Evolutionary conservation across 2,113 vertebrate species (phyloP), one percentile per base, ranked within the genome.

Genomic region (Platichthys stellatus): DNA sequence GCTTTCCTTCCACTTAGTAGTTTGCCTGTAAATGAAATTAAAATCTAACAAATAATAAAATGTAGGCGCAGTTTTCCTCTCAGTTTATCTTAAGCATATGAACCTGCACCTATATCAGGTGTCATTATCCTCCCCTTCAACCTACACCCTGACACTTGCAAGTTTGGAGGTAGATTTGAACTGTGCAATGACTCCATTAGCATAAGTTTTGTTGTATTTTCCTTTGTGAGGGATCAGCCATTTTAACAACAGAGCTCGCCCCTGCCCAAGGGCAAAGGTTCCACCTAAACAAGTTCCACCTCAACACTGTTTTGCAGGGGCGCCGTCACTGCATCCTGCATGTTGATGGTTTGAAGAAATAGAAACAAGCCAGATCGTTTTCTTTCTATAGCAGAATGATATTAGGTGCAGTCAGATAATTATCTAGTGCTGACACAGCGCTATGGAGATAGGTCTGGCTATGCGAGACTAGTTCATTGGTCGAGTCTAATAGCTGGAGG

Each of bases 401-500:
- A 43, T 12, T 40, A 20, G 61, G 61, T 63, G 61, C 62, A 13
- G 62, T 45, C n/a, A 23, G n/a, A 63, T n/a, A 40, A 24, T 24
- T 63, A n/a, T 45, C 40, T 21, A 17, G 62, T 21, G 62, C 61
- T 63, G 35, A 63, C 61, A 63, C 61, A 63, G 61, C 62, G 13
- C 38, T 24, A 17, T 63, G 62, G 62, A 63, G 62, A 63, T 63
- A 7, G 35, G 38, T 43, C 62, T 45, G 62, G 40, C 62, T 63
- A 28, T 18, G 59, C 28, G 28, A 38, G 62, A 45, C 62, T 89
- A 84, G 82, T 82, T 20, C 85, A 92, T 91, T 94, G 94, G 92
- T 94, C 90, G 79, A 90, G 92, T 90, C 94, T 94, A 90, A 94
- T 89, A 87, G 94, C 93, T 94, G 92, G 88, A 92, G 88, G 93